Conservation (phyloP, 1,140 invertebrate genomes). For the Lepeophtheirus salmonis region DNA sequence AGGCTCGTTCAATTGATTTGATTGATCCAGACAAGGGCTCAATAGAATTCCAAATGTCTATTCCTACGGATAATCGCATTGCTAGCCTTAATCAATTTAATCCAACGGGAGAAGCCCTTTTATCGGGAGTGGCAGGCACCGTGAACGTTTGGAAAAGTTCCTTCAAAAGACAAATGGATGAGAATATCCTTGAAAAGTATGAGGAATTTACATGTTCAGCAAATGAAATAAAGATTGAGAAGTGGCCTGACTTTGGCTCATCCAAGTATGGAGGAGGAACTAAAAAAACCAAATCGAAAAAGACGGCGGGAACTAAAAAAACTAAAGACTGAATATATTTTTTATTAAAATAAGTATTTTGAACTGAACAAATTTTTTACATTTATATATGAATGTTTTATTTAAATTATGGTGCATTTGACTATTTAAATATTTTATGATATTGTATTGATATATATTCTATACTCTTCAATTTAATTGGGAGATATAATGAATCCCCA, state of each 20-base stretch:
- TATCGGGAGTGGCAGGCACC: conserved; percentile 25
- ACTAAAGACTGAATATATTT: neutral
- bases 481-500: no score
- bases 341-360: no score
- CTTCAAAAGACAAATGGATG: conserved; percentile 24
- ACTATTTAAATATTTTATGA: no score
- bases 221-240: neutral
- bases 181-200: conserved; percentile 22
- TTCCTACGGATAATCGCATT: conserved; percentile 23
- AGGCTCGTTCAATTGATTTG: conserved; percentile 26
- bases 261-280: neutral
- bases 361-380: no score
- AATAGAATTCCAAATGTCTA: conserved; percentile 23
- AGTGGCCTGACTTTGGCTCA: neutral
- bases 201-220: conserved; percentile 4
- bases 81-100: conserved; percentile 26
- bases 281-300: neutral
- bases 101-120: conserved; percentile 22
- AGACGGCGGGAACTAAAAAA: neutral
- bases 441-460: no score
- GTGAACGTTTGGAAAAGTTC: neutral
- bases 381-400: no score
- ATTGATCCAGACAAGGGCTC: conserved; percentile 25
- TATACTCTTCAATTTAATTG: no score
- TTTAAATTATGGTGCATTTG: no score